Conservation (phyloP, 1,140 invertebrate genomes). For the Macrobrachium nipponense region DNA sequence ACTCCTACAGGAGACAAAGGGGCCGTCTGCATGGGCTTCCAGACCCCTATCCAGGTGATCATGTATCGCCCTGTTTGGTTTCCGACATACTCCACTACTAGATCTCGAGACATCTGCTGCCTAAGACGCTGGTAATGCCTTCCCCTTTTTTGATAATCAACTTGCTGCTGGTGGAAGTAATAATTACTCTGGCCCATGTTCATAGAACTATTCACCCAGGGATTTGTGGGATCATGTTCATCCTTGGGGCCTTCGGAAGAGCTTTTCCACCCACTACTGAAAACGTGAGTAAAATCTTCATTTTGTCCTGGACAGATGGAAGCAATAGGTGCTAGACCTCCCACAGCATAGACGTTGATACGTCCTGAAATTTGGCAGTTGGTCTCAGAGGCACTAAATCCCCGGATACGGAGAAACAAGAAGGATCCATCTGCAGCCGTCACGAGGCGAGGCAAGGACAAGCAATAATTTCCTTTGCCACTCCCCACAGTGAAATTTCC, state of each 20-base stretch:
- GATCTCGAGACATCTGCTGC: slow-evolving; percentile 56
- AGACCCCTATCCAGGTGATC: slow-evolving; percentile 62
- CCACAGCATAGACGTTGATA: slow-evolving; percentile 63
- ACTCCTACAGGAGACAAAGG: slow-evolving; percentile 60
- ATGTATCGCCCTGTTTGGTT: slow-evolving; percentile 50
- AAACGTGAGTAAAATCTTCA: slow-evolving; percentile 49
- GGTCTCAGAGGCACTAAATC: slow-evolving; percentile 48
- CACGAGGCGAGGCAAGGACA: slow-evolving; percentile 57
- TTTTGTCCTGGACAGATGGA: slow-evolving; percentile 59
- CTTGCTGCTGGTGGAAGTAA: slow-evolving; percentile 46
- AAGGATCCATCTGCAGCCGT: slow-evolving; percentile 58
- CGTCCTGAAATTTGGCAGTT: slow-evolving; percentile 55
- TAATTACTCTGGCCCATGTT: slow-evolving; percentile 49
- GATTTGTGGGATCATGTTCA: slow-evolving; percentile 28
- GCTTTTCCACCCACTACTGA: slow-evolving; percentile 60
- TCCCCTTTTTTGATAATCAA: slow-evolving; percentile 42
- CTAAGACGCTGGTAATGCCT: slow-evolving; percentile 36
- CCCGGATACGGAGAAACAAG: slow-evolving; percentile 55
- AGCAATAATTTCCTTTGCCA: slow-evolving; percentile 31
- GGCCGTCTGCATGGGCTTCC: slow-evolving; percentile 63
- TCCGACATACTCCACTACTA: slow-evolving; percentile 59
- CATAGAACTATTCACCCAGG: slow-evolving; percentile 27
- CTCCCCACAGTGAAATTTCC: slow-evolving; percentile 62
- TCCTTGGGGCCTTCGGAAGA: slow-evolving; percentile 14
- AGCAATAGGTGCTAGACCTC: slow-evolving; percentile 58